A percentile compares a stretch with the other conserved stretches of the same genome.
These are phyloP conservation scores for Ricordea florida DNA, from an alignment of 92 coral and sea anemone species.

Conservation along the genomic window DNA sequence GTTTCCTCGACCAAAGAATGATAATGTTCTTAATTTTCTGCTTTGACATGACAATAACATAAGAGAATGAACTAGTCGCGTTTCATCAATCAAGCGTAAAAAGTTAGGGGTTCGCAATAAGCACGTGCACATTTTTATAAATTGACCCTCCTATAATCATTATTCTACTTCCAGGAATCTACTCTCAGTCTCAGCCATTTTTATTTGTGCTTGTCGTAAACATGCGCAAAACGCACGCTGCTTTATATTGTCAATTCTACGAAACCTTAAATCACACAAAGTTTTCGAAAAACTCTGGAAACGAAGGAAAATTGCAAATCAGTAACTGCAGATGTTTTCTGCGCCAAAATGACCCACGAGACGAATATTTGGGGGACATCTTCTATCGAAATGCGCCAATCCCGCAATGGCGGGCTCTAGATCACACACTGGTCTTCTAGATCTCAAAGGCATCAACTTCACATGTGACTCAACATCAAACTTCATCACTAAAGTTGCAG, in stretches of 20 bases:
- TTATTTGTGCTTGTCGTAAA: neutral
- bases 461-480: constrained; percentile 17
- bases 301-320: neutral
- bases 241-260: neutral
- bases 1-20: neutral
- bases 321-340: constrained; percentile 1
- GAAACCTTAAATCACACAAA: neutral
- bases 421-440: neutral
- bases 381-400: neutral
- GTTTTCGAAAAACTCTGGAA: constrained; percentile 1
- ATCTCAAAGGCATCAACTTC: constrained; percentile 2
- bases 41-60: neutral
- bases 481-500: constrained; percentile 18
- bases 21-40: neutral
- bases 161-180: neutral
- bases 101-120: neutral
- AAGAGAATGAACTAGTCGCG: neutral
- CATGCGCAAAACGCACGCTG: neutral
- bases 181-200: neutral
- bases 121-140: neutral
- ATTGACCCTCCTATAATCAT: neutral
- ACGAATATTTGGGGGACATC: neutral
- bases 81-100: neutral
- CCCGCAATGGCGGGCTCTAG: constrained; percentile 3
- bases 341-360: neutral